These are phyloP conservation scores for Gallinago media DNA, from an alignment of 2,113 vertebrate species.

Conservation along the genomic window DNA sequence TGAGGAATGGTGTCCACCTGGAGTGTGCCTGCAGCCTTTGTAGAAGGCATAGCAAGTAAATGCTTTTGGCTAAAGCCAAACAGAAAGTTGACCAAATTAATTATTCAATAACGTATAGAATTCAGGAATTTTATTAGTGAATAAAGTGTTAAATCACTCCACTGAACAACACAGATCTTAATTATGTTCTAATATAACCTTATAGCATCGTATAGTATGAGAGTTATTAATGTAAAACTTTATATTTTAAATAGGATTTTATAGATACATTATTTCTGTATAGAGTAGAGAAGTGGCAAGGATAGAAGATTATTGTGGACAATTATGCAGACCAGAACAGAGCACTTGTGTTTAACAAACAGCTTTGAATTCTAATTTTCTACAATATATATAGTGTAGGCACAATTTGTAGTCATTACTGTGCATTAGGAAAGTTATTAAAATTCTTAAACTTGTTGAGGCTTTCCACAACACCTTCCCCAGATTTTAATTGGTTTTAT, in stretches of 20 bases:
- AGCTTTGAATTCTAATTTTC: constrained; percentile 80
- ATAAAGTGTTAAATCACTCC: background rate
- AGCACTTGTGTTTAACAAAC: constrained; percentile 73
- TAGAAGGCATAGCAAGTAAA: background rate
- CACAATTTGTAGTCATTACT: constrained; percentile 81
- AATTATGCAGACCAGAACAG: constrained; percentile 66
- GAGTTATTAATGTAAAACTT: constrained; percentile 15
- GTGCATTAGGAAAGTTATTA: constrained; percentile 82
- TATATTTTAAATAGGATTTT: background rate
- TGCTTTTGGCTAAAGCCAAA: background rate
- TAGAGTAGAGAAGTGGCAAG: constrained; percentile 45
- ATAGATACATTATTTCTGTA: constrained; percentile 16
- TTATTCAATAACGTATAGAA: background rate
- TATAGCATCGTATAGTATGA: background rate
- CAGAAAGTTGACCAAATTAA: background rate
- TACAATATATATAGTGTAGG: constrained; percentile 70
- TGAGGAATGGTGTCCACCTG: background rate
- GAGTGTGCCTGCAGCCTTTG: background rate
- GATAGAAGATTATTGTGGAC: constrained; percentile 64
- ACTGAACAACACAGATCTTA: background rate
- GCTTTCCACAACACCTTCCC: constrained; percentile 72
- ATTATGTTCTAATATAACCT: background rate
- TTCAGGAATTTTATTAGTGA: constrained; percentile 1
- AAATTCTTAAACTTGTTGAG: constrained; percentile 78
- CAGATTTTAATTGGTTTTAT: constrained; percentile 83